phyloP scores from a whole-genome alignment of 2,113 vertebrate species.

The Litocranius walleri region DNA sequence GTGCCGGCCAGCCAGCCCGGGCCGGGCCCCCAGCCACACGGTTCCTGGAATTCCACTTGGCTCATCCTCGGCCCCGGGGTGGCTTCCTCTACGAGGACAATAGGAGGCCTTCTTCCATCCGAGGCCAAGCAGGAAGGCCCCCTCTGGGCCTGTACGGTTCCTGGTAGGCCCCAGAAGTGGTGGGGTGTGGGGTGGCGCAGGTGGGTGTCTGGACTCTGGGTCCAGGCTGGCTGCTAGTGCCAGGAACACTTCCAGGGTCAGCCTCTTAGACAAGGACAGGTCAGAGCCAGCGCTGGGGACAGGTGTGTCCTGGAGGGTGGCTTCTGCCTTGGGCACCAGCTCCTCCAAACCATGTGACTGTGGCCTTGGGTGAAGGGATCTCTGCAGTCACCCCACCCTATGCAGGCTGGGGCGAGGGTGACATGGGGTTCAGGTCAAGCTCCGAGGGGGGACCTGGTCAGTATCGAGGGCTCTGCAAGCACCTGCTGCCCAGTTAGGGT shows the following conservation, averaged over 20 bases:
- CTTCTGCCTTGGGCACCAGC: not conserved
- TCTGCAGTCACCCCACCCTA: not conserved
- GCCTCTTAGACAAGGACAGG: not conserved
- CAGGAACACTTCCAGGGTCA: not conserved
- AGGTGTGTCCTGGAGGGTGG: not conserved
- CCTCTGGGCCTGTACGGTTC: not conserved
- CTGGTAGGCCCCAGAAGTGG: not conserved
- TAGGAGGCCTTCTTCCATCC: not conserved
- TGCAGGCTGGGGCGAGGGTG: not conserved
- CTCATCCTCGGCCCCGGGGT: accelerated
- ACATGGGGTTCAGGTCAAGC: not conserved
- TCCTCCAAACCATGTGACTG: not conserved
- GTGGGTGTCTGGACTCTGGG: accelerated
- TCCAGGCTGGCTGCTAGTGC: accelerated
- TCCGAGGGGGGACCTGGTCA: not conserved
- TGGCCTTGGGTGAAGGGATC: not conserved
- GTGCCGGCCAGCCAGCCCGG: accelerated
- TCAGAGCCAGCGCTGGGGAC: not conserved
- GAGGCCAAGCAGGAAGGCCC: not conserved
- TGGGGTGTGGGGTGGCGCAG: accelerated
- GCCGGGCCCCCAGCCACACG: accelerated
- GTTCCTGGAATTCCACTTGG: not conserved
- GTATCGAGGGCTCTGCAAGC: not conserved
- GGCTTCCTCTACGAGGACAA: not conserved
- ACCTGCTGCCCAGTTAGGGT: not conserved